Evolutionary conservation across 2,113 vertebrate species (phyloP).

Genomic region (Cephalophus harveyi): DNA sequence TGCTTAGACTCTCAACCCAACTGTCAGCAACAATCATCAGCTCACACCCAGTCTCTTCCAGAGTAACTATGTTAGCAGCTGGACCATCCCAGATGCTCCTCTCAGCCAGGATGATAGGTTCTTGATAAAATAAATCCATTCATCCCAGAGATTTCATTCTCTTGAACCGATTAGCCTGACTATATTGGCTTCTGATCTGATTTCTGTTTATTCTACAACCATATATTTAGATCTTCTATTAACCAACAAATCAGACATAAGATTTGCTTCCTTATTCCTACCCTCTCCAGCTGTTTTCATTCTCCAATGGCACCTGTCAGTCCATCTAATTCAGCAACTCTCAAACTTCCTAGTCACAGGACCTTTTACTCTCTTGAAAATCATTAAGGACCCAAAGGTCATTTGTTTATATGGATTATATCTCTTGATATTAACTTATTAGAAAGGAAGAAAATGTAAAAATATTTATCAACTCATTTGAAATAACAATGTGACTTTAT

Average conservation of each 20-base stretch:
- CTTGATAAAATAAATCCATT: conserved; percentile 14
- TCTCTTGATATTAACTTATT: background rate
- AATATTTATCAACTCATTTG: background rate
- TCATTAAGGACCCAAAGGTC: background rate
- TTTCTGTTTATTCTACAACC: background rate
- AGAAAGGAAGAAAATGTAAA: background rate
- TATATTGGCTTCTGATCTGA: background rate
- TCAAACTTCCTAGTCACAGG: background rate
- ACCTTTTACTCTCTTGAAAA: background rate
- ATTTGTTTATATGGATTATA: background rate
- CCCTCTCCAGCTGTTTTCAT: background rate
- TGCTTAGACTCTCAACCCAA: background rate
- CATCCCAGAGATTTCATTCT: background rate
- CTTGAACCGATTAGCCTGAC: background rate
- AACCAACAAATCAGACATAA: background rate
- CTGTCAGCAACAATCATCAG: background rate
- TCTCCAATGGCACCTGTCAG: background rate
- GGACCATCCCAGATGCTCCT: background rate
- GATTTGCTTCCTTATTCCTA: background rate
- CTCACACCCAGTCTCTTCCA: background rate
- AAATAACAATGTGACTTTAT: background rate
- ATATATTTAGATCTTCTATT: background rate
- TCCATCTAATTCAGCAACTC: background rate
- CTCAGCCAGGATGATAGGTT: background rate
- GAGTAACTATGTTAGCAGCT: background rate